phyloP scores from a whole-genome alignment of 2,113 vertebrate species.

The Pseudorasbora parva region DNA sequence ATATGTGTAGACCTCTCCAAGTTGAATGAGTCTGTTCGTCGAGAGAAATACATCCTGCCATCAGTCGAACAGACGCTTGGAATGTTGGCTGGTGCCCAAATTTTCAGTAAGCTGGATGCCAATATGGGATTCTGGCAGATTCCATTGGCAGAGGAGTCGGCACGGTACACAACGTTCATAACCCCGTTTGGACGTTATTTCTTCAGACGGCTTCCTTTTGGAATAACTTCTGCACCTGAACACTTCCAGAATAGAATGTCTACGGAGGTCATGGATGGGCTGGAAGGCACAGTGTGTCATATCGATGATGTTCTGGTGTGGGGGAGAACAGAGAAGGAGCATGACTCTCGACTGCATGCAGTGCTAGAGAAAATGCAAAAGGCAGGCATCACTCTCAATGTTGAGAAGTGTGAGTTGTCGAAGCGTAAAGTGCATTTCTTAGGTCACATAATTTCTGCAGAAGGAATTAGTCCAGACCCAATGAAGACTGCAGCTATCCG shows the following conservation, averaged over 20 bases:
- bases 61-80: background rate
- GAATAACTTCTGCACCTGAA: background rate
- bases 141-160: background rate
- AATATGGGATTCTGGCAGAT: background rate
- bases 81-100: background rate
- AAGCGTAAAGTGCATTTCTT: conserved; percentile 7
- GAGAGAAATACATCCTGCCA: too few species aligned
- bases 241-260: background rate
- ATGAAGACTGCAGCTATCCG: conserved; percentile 24
- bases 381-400: background rate
- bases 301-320: background rate
- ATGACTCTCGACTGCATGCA: background rate
- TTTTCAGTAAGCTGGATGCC: background rate
- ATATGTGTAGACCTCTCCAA: too few species aligned
- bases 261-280: background rate
- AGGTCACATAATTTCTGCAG: conserved; percentile 14
- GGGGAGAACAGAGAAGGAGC: background rate
- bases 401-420: conserved; percentile 33
- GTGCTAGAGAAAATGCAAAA: background rate
- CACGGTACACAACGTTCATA: background rate
- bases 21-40: too few species aligned
- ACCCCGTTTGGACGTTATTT: background rate
- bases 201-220: background rate
- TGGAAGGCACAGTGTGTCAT: background rate
- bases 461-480: conserved; percentile 18